These are phyloP conservation scores for Thereva nobilitata DNA, from an alignment of 2,888 invertebrate species.

Conservation along the genomic window DNA sequence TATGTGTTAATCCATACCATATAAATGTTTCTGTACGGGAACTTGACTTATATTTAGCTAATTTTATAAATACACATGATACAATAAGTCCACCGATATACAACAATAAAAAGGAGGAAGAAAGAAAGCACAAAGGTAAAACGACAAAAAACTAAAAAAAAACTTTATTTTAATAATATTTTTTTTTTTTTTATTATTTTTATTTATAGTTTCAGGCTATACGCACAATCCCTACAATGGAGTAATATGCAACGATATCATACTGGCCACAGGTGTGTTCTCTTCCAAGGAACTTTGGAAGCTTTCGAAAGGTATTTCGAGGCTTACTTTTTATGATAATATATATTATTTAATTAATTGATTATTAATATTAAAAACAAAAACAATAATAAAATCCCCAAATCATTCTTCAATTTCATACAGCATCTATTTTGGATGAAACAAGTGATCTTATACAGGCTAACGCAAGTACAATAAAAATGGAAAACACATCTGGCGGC, in stretches of 20 bases:
- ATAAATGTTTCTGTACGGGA: conserved; percentile 99
- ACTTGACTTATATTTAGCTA: conserved; percentile 97
- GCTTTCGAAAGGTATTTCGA: conserved; percentile 84
- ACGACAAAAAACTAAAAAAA: not conserved
- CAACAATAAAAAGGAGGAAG: conserved; percentile 71
- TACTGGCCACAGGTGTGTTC: conserved; percentile 99
- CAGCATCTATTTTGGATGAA: conserved; percentile 95
- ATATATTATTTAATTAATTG: not conserved
- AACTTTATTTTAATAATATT: not conserved
- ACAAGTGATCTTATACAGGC: conserved; percentile 69
- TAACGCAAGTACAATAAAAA: conserved; percentile 73
- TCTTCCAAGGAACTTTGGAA: conserved; percentile 99
- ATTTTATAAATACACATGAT: conserved; percentile 97
- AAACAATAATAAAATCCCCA: conserved; percentile 7
- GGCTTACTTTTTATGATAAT: conserved; percentile 15
- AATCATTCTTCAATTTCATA: conserved; percentile 32
- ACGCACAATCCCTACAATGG: conserved; percentile 97
- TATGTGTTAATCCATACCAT: conserved; percentile 99
- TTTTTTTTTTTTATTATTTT: too few relatives aligned
- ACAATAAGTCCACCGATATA: conserved; percentile 48
- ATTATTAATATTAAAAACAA: not conserved
- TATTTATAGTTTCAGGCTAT: conserved; percentile 65
- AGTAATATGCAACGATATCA: conserved; percentile 98
- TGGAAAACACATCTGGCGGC: conserved; percentile 71
- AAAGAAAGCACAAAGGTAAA: conserved; percentile 75